Percentiles rank a stretch among this genome's conserved stretches.
These are phyloP conservation scores for Harpalus rufipes DNA, from an alignment of 2,888 invertebrate genomes.

Conservation along the genomic window DNA sequence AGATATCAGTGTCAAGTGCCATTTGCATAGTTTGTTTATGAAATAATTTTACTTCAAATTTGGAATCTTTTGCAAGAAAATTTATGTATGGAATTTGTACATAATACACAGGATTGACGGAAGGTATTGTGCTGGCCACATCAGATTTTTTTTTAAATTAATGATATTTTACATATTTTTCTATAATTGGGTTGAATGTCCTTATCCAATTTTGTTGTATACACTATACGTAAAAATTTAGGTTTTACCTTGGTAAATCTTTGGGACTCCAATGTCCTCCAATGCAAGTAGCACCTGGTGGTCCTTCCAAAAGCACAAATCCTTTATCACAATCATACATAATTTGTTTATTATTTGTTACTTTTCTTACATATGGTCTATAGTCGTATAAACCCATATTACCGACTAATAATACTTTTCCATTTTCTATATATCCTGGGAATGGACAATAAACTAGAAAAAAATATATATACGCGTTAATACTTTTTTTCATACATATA, in stretches of 20 bases:
- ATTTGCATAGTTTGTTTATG: too few relatives aligned
- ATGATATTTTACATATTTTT: too few relatives aligned
- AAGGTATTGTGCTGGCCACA: too few relatives aligned
- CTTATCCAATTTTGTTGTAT: too few relatives aligned
- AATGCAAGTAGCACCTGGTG: slow-evolving; percentile 96
- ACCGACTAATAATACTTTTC: slow-evolving; percentile 94
- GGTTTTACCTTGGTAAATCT: slow-evolving; percentile 85
- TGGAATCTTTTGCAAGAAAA: too few relatives aligned
- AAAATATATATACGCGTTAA: background rate
- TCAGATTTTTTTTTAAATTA: too few relatives aligned
- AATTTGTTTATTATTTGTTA: slow-evolving; percentile 94
- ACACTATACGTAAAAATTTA: too few relatives aligned
- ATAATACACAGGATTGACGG: too few relatives aligned
- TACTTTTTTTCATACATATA: background rate
- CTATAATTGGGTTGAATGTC: too few relatives aligned
- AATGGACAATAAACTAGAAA: slow-evolving; percentile 91
- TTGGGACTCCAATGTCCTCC: slow-evolving; percentile 96
- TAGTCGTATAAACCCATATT: slow-evolving; percentile 98
- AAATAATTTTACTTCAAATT: too few relatives aligned
- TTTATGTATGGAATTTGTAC: too few relatives aligned
- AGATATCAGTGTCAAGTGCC: too few relatives aligned
- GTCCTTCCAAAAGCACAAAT: slow-evolving; percentile 91
- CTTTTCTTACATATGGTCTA: slow-evolving; percentile 94
- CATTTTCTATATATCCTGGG: slow-evolving; percentile 93
- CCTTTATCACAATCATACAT: slow-evolving; percentile 97